phyloP scores from a whole-genome alignment of 1,140 invertebrate genomes.

The Zophobas morio region DNA sequence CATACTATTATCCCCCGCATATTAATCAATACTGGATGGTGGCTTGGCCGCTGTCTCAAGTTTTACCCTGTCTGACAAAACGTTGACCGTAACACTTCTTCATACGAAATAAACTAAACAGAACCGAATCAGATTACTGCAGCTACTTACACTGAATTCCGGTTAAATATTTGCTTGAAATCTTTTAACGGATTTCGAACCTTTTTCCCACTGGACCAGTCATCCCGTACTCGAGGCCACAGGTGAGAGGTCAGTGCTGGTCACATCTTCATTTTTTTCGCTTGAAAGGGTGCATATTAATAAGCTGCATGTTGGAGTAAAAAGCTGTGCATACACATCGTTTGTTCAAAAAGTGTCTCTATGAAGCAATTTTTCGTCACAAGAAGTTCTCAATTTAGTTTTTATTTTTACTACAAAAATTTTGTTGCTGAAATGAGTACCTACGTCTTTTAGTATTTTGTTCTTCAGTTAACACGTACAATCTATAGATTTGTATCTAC shows the following conservation, averaged over 20 bases:
- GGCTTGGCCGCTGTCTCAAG: conserved; percentile 48
- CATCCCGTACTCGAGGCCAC: conserved; percentile 36
- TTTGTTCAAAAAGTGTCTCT: too few relatives aligned
- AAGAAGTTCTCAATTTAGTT: not conserved
- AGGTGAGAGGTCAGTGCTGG: conserved; percentile 44
- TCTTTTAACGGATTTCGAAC: conserved; percentile 18
- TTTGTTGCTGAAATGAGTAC: too few relatives aligned
- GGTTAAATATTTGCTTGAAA: conserved; percentile 32
- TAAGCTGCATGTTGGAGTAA: conserved; percentile 3
- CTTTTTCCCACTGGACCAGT: conserved; percentile 47
- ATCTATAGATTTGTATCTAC: too few relatives aligned
- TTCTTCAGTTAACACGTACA: too few relatives aligned
- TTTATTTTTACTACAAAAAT: not conserved
- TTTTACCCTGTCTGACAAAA: conserved; percentile 43
- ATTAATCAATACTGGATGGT: conserved; percentile 66
- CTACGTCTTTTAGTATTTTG: too few relatives aligned
- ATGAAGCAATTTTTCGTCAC: too few relatives aligned
- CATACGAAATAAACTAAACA: conserved; percentile 39
- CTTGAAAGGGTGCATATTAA: conserved; percentile 45
- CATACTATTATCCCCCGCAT: conserved; percentile 66
- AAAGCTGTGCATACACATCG: not conserved
- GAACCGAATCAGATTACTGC: conserved; percentile 15
- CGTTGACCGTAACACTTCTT: conserved; percentile 36
- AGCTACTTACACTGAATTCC: conserved; percentile 14
- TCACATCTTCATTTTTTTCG: conserved; percentile 32